Evolutionary conservation across 2,888 invertebrate species (phyloP).

Genomic region (Anticlea derivata): DNA sequence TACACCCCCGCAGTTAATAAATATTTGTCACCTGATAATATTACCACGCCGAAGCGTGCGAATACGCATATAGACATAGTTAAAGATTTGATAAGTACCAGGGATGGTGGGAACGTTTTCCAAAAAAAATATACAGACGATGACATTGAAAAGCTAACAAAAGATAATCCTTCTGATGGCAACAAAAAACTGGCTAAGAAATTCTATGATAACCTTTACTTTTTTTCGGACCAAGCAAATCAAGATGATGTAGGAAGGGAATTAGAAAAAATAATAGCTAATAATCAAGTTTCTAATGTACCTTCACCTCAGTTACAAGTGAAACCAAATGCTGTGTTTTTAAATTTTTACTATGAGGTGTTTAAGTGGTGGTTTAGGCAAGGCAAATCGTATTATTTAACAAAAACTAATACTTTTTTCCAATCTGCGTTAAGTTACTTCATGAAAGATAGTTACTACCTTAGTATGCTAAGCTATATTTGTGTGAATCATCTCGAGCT

Average conservation of each 20-base stretch:
- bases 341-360: neutral
- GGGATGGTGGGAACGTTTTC: neutral
- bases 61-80: neutral
- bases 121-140: neutral
- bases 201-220: neutral
- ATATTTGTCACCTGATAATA: neutral
- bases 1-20: neutral
- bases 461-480: neutral
- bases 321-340: neutral
- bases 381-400: neutral
- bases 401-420: neutral
- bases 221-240: neutral
- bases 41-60: neutral
- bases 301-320: neutral
- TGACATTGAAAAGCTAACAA: neutral
- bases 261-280: neutral
- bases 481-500: neutral
- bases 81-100: neutral
- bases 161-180: neutral
- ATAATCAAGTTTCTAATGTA: neutral
- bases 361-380: neutral
- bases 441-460: neutral
- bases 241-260: neutral
- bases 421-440: neutral
- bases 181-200: neutral